These are phyloP conservation scores for Aphodius granarius DNA, from an alignment of 2,888 invertebrate genomes.

Conservation along the genomic window DNA sequence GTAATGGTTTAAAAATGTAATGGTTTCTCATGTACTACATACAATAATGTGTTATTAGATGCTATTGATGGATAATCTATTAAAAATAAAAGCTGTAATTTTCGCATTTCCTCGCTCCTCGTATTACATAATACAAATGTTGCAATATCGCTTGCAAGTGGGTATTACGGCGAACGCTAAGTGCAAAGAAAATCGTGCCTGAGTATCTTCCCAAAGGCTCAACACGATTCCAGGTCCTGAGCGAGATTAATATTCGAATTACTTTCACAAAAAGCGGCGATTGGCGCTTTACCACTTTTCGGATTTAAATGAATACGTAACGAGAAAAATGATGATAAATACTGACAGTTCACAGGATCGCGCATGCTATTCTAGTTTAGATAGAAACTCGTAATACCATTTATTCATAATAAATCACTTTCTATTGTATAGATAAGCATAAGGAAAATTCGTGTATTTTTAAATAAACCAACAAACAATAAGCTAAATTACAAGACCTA, in stretches of 20 bases:
- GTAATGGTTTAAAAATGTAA: neutral
- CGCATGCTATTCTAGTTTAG: neutral
- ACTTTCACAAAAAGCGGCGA: neutral
- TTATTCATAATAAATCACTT: neutral
- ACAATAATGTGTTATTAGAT: neutral
- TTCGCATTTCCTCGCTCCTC: neutral
- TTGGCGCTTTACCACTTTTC: neutral
- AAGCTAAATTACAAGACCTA: neutral
- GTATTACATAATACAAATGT: neutral
- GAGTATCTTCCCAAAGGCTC: neutral
- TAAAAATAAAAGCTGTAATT: neutral
- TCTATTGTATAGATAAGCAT: neutral
- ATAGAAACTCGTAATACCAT: neutral
- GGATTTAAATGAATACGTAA: neutral
- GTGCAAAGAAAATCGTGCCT: neutral
- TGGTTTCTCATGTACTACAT: neutral
- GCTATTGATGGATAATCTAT: neutral
- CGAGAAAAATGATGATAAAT: neutral
- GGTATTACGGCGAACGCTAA: neutral
- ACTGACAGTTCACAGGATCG: constrained; percentile 9
- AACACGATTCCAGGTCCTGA: neutral
- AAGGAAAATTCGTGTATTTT: neutral
- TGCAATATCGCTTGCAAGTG: neutral
- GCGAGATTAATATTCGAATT: neutral
- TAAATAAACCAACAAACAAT: neutral